Evolutionary conservation across 2,797 vertebrate genomes (phyloP), one percentile per base, ranked within the genome.

Genomic region (Cichlasoma orientale): DNA sequence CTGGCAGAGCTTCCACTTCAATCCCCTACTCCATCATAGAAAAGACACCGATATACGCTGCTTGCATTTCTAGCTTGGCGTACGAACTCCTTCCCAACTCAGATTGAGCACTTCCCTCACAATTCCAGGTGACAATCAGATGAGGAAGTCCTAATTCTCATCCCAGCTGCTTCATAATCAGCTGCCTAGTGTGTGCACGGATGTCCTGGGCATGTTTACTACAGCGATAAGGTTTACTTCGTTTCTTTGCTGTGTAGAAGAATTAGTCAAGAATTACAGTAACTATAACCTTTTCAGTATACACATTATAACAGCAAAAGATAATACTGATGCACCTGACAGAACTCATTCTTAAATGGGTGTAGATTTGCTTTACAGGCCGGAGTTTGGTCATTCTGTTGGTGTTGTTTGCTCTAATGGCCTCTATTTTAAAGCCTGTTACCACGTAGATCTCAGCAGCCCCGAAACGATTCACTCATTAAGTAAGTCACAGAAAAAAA

Each of bases 401-500:
- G 44, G 41, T 5, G 10, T 14, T 38, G 41, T 57, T 58, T 57
- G 23, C 6, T 58, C 16, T 47, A 52, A 78, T 53, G 25, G 68
- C 74, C 61, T 78, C 33, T 25, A 29, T 50, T 74, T 71, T 55
- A 23, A 53, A 77, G n/a, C 56, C 41, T 69, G 38, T 50, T 56
- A n/a, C 31, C 33, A 55, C 70, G 50, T 7, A 71, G 7, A 55
- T 31, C 16, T 61, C 75, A 8, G 72, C 21, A 47, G 1, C n/a
- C 47, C 16, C 5, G 5, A 41, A 29, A 66, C 1, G 27, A 75
- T 75, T 44, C 4, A 66, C 66, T 56, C 29, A 59, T 73, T 33
- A 68, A 27, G 23, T 66, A 47, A 31, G 44, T 50, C 63, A n/a
- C 63, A 68, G 63, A n/a, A 55, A 56, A 56, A 70, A 29, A 6